Base-by-base conservation (phyloP, 2,797 vertebrate genomes). In the Anolis apletophallus region DNA sequence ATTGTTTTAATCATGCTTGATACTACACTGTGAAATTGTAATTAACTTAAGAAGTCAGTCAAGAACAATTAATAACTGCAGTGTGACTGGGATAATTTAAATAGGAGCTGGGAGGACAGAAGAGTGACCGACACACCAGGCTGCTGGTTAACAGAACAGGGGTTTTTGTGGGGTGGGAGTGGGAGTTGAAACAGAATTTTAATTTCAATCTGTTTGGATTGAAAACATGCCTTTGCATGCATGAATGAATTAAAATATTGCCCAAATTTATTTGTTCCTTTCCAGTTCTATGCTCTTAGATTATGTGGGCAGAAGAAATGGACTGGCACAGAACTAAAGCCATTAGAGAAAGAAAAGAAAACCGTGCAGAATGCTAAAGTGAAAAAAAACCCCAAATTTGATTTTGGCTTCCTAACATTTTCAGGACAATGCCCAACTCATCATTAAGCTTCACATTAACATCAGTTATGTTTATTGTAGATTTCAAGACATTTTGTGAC, bases 1-100 rank as follows among this genome's bases (percentile, higher is more conserved):
- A 93, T 93, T 91, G 89, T 93, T 95, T 93, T 92, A 94, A 94
- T 93, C 91, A 91, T 94, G 89, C 90, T 92, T 95, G 93, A 90
- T 95, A 91, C 88, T 94, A 87, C 90, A 83, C 88, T 92, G 89
- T 92, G 92, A 93, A 94, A 94, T 94, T 91, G 87, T 86, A 94
- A 93, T 93, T 95, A 93, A 92, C 91, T 94, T 90, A 86, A 92
- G 91, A 94, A 95, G 85, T 94, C 91, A 90, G 83, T 93, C 92
- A 94, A 94, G 94, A 90, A 79, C 90, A 83, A 91, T 91, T 93
- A 93, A 90, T 94, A 94, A 90, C 80, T 83, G 85, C 29, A 84
- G 90, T 73, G 80, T 83, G 89, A 64, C 16, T 72, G 57, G 75
- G 61, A 84, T 94, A 90, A 84, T 91, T 88, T 89, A 85, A 90